Evolutionary conservation across 2,888 invertebrate genomes (phyloP), one percentile per base, ranked within the genome.

Genomic region (Caenorhabditis sp.): DNA sequence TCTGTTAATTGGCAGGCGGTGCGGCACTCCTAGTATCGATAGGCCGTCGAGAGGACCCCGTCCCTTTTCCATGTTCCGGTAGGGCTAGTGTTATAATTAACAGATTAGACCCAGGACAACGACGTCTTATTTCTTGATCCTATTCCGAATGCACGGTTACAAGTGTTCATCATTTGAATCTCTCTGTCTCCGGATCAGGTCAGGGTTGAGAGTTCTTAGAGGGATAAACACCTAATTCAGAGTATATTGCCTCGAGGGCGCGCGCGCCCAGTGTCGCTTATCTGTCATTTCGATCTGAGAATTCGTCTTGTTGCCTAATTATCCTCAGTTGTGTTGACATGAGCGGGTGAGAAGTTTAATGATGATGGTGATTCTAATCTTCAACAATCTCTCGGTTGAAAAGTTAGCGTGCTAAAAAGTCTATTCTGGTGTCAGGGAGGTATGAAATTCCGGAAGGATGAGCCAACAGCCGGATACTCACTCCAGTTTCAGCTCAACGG

Each of bases 161-260:
- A 77, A 77, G 77, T 77, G 69, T 77, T 68, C 68, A 63, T 61
- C 35, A 61, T 68, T 77, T 69, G 69, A 77, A 77, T 77, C 69
- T 69, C 41, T 58, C 14, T n/a, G 10, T 7, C 54, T 54, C 12
- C n/a, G n/a, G 19, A 22, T 41, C n/a, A 51, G 77, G 77, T 77
- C 77, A 77, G 69, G 77, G 77, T 77, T 69, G 59, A 49, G 56
- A 12, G 31, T 22, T 10, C n/a, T 31, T 1, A 54, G 26, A 47
- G 47, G 54, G 56, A 64, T 54, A 63, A 54, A 44, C 26, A 76
- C 69, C 76, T 76, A 76, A 76, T 76, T 76, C 38, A 7, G 38
- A 51, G 16, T 24, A 2, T 28, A 56, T 47, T 19, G 47, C 47
- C 47, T 47, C 47, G 47, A n/a, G n/a, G n/a, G 72, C 72, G 72